A percentile compares a stretch with the other conserved stretches of the same genome.
These are phyloP conservation scores for Hippoglossus hippoglossus DNA, from an alignment of 2,797 vertebrate genomes.

Conservation along the genomic window DNA sequence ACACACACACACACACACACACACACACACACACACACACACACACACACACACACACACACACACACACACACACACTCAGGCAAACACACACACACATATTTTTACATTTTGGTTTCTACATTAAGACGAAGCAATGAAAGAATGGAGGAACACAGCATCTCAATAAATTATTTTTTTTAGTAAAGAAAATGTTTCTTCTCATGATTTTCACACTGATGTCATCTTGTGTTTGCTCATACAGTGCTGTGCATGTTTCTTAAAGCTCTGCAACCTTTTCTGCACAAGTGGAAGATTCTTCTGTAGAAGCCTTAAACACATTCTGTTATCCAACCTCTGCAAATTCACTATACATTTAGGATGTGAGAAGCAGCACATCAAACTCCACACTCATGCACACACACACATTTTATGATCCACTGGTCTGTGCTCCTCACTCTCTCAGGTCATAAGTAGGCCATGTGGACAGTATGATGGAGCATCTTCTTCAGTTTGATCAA, in stretches of 20 bases:
- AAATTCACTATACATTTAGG: background rate
- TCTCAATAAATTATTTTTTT: background rate
- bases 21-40: background rate
- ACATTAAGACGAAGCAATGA: background rate
- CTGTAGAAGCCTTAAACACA: constrained; percentile 5
- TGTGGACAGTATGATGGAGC: constrained; percentile 81
- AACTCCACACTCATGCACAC: constrained; percentile 10
- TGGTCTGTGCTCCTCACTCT: constrained; percentile 37
- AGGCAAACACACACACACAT: constrained; percentile 14
- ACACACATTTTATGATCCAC: constrained; percentile 46
- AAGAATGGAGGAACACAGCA: too few species aligned
- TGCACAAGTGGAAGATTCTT: background rate
- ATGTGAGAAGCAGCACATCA: background rate
- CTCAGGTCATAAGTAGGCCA: constrained; percentile 80
- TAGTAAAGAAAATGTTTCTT: background rate
- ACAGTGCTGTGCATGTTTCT: background rate
- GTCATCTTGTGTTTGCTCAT: background rate
- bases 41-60: background rate
- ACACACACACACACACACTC: constrained; percentile 2
- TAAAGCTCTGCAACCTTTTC: background rate
- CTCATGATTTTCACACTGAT: background rate
- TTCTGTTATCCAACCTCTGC: background rate
- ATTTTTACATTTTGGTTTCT: background rate
- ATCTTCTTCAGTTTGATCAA: constrained; percentile 78
- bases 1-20: background rate